Evolutionary conservation across 2,888 invertebrate genomes (phyloP).

Genomic region (Tortrix viridana): DNA sequence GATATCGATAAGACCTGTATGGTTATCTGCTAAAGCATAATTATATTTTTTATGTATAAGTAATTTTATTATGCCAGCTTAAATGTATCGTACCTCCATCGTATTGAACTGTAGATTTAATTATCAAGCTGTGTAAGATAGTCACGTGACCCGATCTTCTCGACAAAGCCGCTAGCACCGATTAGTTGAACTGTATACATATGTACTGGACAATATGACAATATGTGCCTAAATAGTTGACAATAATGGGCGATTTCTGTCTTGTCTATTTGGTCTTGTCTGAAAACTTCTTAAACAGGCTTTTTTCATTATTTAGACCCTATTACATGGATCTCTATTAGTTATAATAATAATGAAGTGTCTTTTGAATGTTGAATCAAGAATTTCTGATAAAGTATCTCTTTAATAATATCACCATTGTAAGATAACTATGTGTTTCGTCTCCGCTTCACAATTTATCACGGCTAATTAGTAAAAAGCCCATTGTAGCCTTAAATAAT

Average conservation of each 20-base stretch:
- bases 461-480: not conserved
- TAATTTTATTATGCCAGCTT: constrained; percentile 7
- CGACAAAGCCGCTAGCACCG: not conserved
- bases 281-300: not conserved
- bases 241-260: constrained; percentile 19
- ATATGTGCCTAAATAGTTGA: constrained; percentile 31
- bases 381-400: constrained; percentile 14
- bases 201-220: constrained; percentile 30
- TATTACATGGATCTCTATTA: constrained; percentile 14
- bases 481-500: constrained; percentile 20
- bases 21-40: constrained; percentile 13
- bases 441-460: constrained; percentile 9
- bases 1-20: not conserved
- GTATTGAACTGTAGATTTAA: not conserved
- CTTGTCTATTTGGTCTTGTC: not conserved
- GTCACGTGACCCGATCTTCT: not conserved
- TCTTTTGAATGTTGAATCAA: constrained; percentile 1
- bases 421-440: constrained; percentile 10
- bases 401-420: constrained; percentile 17
- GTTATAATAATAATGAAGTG: not conserved
- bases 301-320: not conserved
- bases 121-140: constrained; percentile 11
- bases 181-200: constrained; percentile 3
- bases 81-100: constrained; percentile 1
- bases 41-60: constrained; percentile 16